Evolutionary conservation across 2,113 vertebrate species (phyloP), one percentile per base, ranked within the genome.

Genomic region (Origma solitaria): DNA sequence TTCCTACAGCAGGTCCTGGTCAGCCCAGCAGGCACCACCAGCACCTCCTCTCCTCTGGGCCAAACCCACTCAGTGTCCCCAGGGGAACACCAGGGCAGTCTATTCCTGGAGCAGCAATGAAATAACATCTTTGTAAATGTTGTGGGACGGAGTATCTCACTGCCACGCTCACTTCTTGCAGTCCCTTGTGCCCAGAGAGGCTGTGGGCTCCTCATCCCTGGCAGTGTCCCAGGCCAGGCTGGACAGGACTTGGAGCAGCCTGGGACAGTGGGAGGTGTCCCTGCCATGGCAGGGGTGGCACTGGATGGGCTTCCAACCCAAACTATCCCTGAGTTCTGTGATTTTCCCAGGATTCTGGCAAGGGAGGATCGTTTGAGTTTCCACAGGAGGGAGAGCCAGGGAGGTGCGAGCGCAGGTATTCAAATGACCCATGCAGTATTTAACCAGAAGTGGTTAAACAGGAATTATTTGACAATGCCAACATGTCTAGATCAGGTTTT

Each of bases 161-260:
- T 30, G 27, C 14, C 12, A 38, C 8, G 0, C 40, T 62, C n/a
- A 2, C 35, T 68, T 44, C 4, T 22, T 1, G 1, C 4, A 17
- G 27, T 7, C 12, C 0, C 35, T 51, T 23, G 21, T 28, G 7
- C 40, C 86, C 68, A 13, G 37, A 21, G 44, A 5, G 1, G 22
- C 0, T 44, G 60, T 38, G 68, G 12, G 1, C 1, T 42, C 27
- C 37, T 2, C 77, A 66, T 20, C 77, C 77, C 77, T 80, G 66
- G 66, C 0, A 50, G 10, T 38, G 66, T 3, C 42, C 85, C 2
- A 42, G 75, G 40, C 23, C 54, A 30, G 75, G n/a, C 1, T 56
- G 75, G 56, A 25, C 1, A 1, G 38, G 30, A 24, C 0, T 24
- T 8, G 84, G 42, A 64, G 66, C 57, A 42, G 0, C 56, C 65